Base-by-base conservation (phyloP, 2,113 vertebrate species). In the Acanthisitta chloris region DNA sequence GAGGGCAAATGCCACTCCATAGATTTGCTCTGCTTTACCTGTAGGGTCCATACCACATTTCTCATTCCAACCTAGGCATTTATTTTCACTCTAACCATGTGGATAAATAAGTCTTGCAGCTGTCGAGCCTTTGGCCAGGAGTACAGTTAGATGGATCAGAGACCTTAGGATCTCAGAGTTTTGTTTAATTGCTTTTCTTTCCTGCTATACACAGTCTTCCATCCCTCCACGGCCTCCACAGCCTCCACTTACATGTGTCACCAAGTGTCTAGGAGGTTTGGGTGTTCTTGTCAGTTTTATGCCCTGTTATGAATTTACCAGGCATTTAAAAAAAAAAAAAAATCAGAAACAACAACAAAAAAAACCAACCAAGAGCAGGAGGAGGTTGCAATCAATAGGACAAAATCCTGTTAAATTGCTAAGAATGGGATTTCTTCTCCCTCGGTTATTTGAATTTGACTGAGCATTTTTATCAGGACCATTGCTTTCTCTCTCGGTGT, bases 1-100 rank as follows among this genome's bases (percentile, higher is more conserved):
- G 79, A 94, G 71, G 64, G 34, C 71, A 74, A 88, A 94, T 24
- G 43, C 48, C 69, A 55, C 81, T 69, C 86, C 40, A 14, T 33
- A 81, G 85, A 18, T 62, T 81, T 69, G 48, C 46, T 74, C 72
- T 73, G 73, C 59, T 96, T 82, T 93, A 94, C 97, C 92, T 93
- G 82, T 67, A 49, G 77, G 93, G 69, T 70, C 65, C 64, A 93
- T 88, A 64, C 8, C 57, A 40, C 66, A 9, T 58, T 81, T 72
- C 71, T 73, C 54, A 49, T 86, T 78, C 43, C 45, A 80, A 18
- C 15, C 18, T 42, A 29, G 38, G 40, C 36, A 48, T 71, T 73
- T 89, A 57, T 84, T 91, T 92, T 52, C 19, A 21, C 64, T 78
- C 59, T 66, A 74, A 43, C 42, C 54, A 17, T 67, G 74, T 40